These are phyloP conservation scores for Zaprionus nigranus DNA, from an alignment of 1,140 invertebrate species.

Conservation along the genomic window DNA sequence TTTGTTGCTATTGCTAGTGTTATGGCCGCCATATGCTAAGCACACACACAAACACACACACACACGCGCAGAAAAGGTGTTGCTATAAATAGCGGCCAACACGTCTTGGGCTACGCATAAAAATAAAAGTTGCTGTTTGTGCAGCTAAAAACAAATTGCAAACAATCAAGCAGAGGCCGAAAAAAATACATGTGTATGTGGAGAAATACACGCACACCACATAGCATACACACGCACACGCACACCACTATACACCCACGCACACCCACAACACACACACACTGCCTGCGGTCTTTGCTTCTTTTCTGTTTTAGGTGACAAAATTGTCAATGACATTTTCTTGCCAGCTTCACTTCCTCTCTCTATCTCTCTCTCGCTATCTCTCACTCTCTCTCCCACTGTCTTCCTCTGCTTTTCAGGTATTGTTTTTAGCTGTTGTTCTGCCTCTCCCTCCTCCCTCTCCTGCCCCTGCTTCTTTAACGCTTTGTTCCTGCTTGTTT, in stretches of 20 bases:
- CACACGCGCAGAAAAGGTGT: conserved; percentile 13
- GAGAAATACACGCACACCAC: conserved; percentile 12
- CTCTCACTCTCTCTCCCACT: conserved; percentile 2
- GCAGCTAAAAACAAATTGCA: conserved; percentile 80
- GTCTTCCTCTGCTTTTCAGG: neutral
- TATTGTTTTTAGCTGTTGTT: conserved; percentile 54
- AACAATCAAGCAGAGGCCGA: conserved; percentile 65
- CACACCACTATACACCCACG: conserved; percentile 2
- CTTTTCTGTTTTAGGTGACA: conserved; percentile 13
- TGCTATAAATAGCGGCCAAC: conserved; percentile 68
- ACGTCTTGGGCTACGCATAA: conserved; percentile 64
- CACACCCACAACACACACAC: conserved; percentile 2
- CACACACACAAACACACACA: conserved; percentile 10
- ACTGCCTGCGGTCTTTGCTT: neutral
- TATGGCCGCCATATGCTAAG: conserved; percentile 46
- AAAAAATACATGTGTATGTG: conserved; percentile 42
- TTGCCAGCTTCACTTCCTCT: conserved; percentile 32
- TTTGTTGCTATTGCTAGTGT: conserved; percentile 8
- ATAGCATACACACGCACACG: conserved; percentile 8
- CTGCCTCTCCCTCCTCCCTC: neutral
- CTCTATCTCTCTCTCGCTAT: neutral
- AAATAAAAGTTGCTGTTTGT: conserved; percentile 73
- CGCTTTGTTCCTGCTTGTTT: conserved; percentile 50
- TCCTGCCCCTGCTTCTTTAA: no score
- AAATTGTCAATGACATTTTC: conserved; percentile 70